Conservation (phyloP, 2,113 vertebrate species). For the Neodontobutis hainanensis region DNA sequence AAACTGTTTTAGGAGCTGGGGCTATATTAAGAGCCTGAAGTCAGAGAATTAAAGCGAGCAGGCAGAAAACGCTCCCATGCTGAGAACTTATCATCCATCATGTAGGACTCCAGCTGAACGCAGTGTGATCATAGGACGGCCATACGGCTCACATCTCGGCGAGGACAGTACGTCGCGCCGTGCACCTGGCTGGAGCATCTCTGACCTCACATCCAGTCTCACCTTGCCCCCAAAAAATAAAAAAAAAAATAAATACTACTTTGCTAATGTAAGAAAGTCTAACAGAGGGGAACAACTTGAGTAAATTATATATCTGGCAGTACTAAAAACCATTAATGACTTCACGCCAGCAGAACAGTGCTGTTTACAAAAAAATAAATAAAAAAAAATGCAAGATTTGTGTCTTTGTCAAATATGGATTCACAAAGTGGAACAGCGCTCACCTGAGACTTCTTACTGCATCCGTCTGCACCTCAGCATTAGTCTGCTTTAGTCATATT, state of each 20-base stretch:
- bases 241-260: neutral
- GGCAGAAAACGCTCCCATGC: conserved; percentile 44
- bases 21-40: conserved; percentile 54
- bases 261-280: neutral
- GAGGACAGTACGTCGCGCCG: conserved; percentile 7
- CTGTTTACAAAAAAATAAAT: conserved; percentile 15
- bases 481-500: conserved; percentile 12
- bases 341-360: conserved; percentile 11
- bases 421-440: conserved; percentile 46
- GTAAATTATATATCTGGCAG: neutral
- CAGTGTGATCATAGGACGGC: conserved; percentile 32
- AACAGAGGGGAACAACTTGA: too few species aligned
- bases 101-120: conserved; percentile 52
- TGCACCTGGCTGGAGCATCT: conserved; percentile 50
- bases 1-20: conserved; percentile 11
- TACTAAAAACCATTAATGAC: neutral
- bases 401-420: conserved; percentile 49
- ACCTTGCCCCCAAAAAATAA: too few species aligned
- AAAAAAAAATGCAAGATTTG: conserved; percentile 4
- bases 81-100: conserved; percentile 51
- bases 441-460: conserved; percentile 62
- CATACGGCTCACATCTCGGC: conserved; percentile 39
- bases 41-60: conserved; percentile 52
- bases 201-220: conserved; percentile 4
- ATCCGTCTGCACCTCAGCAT: conserved; percentile 49